phyloP scores from a whole-genome alignment of 2,113 vertebrate species.

The Carollia perspicillata region DNA sequence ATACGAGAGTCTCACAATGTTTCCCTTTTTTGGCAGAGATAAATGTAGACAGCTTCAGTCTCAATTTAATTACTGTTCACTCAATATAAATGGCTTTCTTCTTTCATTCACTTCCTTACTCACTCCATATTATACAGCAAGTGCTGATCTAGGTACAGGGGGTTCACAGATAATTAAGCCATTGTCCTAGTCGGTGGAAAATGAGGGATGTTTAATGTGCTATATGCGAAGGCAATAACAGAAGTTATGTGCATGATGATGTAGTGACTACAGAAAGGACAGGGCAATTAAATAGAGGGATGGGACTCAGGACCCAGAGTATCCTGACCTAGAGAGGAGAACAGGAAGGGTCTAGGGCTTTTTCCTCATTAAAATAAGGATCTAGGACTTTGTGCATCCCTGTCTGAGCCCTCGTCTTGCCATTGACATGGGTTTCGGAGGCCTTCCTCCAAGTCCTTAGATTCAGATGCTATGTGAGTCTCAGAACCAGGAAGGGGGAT shows the following conservation, averaged over 20 bases:
- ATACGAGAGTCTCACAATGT: not conserved
- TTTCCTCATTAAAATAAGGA: not conserved
- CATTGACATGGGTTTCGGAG: not conserved
- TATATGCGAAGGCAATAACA: not conserved
- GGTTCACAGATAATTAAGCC: conserved; percentile 54
- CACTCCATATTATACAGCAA: not conserved
- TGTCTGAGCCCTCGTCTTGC: not conserved
- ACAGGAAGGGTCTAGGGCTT: not conserved
- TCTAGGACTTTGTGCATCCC: not conserved
- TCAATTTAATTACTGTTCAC: conserved; percentile 39
- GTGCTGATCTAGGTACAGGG: not conserved
- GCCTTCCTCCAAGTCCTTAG: not conserved
- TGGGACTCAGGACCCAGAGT: not conserved
- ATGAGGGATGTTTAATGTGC: not conserved
- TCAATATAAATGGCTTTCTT: conserved; percentile 29
- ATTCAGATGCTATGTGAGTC: not conserved
- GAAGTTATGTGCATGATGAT: not conserved
- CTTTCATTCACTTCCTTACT: conserved; percentile 34
- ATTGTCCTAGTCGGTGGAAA: not conserved
- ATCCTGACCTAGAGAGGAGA: not conserved
- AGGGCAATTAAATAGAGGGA: not conserved
- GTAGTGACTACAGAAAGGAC: not conserved
- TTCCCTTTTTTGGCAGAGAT: conserved; percentile 24
- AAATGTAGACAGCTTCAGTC: not conserved
- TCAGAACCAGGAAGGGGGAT: not conserved